phyloP scores from a whole-genome alignment of 2,888 invertebrate species.

The Eupelmus urozonus region DNA sequence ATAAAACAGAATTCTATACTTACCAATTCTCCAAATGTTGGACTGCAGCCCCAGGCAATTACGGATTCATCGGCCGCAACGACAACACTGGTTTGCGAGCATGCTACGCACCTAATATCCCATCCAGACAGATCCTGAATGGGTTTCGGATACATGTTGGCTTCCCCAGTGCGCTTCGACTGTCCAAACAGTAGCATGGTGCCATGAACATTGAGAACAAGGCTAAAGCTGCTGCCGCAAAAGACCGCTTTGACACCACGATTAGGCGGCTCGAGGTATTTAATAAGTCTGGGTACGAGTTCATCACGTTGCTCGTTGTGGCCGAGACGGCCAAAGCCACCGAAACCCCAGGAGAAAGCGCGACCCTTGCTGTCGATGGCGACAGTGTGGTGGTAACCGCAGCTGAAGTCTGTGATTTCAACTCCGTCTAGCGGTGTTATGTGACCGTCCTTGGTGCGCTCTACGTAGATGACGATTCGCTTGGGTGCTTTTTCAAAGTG shows the following conservation, averaged over 20 bases:
- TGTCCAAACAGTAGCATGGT: slow-evolving; percentile 87
- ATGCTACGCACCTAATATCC: slow-evolving; percentile 91
- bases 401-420: slow-evolving; percentile 92
- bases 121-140: slow-evolving; percentile 96
- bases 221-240: slow-evolving; percentile 92
- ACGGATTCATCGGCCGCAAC: slow-evolving; percentile 94
- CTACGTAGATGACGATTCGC: slow-evolving; percentile 90
- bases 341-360: slow-evolving; percentile 96
- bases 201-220: slow-evolving; percentile 85
- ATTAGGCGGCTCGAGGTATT: slow-evolving; percentile 91
- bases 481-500: slow-evolving; percentile 92
- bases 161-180: slow-evolving; percentile 94
- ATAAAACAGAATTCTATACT: slow-evolving; percentile 65
- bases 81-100: slow-evolving; percentile 90
- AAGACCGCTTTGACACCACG: slow-evolving; percentile 89
- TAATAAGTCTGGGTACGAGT: slow-evolving; percentile 88
- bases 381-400: slow-evolving; percentile 94
- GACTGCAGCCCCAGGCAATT: slow-evolving; percentile 96
- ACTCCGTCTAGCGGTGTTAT: slow-evolving; percentile 90
- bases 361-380: slow-evolving; percentile 93
- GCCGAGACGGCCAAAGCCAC: slow-evolving; percentile 94
- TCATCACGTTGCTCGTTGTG: slow-evolving; percentile 96
- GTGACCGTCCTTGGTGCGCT: slow-evolving; percentile 92
- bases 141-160: slow-evolving; percentile 97
- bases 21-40: slow-evolving; percentile 95